A percentile compares a stretch with the other conserved stretches of the same genome.
Conservation (phyloP, 2,888 invertebrate genomes). For the Tenthredo mesomela region DNA sequence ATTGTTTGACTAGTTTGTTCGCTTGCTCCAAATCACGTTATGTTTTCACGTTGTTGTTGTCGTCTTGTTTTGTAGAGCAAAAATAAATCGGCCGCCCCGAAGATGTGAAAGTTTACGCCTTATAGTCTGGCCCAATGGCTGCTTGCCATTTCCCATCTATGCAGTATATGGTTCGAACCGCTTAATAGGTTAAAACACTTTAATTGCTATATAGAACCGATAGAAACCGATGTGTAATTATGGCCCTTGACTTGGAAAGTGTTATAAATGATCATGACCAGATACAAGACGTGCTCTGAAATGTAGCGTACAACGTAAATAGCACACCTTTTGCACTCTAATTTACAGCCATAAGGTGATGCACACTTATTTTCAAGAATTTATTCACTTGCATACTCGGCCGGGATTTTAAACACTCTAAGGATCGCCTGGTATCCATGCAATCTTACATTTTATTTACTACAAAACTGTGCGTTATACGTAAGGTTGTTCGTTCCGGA, state of each 20-base stretch:
- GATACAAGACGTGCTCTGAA: slow-evolving; percentile 31
- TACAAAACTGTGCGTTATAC: background rate
- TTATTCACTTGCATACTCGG: slow-evolving; percentile 28
- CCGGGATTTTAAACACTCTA: slow-evolving; percentile 5
- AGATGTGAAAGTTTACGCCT: slow-evolving; percentile 52
- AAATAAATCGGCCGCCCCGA: slow-evolving; percentile 20
- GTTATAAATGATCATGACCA: slow-evolving; percentile 46
- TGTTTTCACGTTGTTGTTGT: slow-evolving; percentile 30
- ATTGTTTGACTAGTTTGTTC: slow-evolving; percentile 44
- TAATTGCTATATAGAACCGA: slow-evolving; percentile 36
- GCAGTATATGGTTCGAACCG: background rate
- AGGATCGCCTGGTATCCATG: slow-evolving; percentile 6
- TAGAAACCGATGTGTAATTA: slow-evolving; percentile 48
- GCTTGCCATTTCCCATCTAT: background rate
- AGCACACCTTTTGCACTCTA: slow-evolving; percentile 42
- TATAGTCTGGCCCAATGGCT: background rate
- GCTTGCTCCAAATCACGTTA: slow-evolving; percentile 52
- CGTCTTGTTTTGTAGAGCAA: background rate
- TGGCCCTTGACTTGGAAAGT: slow-evolving; percentile 38
- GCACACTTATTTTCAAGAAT: slow-evolving; percentile 24
- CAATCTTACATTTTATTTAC: background rate
- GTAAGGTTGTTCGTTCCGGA: background rate
- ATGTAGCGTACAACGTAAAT: slow-evolving; percentile 20
- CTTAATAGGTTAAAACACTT: slow-evolving; percentile 14
- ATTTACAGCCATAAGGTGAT: slow-evolving; percentile 34